Conservation (phyloP, 2,888 invertebrate species). For the Drosophila anceps region DNA sequence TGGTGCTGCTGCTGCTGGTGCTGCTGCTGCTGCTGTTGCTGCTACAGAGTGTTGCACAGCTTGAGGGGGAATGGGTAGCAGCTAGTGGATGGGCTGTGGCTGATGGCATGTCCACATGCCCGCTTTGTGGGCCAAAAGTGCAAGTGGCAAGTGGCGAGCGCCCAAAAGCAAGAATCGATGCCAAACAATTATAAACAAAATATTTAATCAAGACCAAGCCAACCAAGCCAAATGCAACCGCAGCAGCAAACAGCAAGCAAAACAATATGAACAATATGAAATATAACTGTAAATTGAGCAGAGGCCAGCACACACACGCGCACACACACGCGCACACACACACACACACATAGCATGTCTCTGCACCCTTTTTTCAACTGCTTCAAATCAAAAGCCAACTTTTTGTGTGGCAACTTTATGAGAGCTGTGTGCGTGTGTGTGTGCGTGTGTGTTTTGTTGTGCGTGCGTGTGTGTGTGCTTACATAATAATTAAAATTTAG, state of each 20-base stretch:
- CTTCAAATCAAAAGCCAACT: slow-evolving; percentile 26
- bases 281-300: slow-evolving; percentile 31
- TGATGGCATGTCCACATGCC: background rate
- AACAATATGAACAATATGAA: slow-evolving; percentile 23
- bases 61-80: background rate
- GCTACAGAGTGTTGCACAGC: background rate
- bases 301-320: background rate
- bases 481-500: slow-evolving; percentile 73
- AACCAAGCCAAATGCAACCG: slow-evolving; percentile 26
- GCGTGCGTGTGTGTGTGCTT: slow-evolving; percentile 19
- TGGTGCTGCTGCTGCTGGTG: too few species aligned
- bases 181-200: slow-evolving; percentile 42
- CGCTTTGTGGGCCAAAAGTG: slow-evolving; percentile 52
- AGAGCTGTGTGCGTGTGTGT: slow-evolving; percentile 9
- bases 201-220: slow-evolving; percentile 59
- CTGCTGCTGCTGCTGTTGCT: slow-evolving; percentile 44
- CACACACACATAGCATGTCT: background rate
- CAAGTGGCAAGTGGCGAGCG: slow-evolving; percentile 46
- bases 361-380: background rate
- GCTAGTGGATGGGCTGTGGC: background rate
- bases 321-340: background rate
- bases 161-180: slow-evolving; percentile 37
- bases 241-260: slow-evolving; percentile 21
- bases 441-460: slow-evolving; percentile 2
- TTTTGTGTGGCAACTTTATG: slow-evolving; percentile 52